Conservation (phyloP, 92 coral and sea anemone species). For the Phenganax stokvisi region DNA sequence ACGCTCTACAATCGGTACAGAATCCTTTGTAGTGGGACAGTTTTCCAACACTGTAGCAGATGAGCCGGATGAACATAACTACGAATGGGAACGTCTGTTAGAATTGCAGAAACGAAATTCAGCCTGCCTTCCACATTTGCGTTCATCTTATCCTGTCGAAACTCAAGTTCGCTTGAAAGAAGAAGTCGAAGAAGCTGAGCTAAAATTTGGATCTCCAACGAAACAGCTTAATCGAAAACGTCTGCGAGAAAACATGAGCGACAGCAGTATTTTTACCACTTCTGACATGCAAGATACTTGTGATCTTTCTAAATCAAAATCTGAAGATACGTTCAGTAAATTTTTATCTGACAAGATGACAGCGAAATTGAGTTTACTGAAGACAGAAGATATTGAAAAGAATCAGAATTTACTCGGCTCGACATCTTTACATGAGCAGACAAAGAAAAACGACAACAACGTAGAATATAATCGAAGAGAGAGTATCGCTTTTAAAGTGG, state of each 20-base stretch:
- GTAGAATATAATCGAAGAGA: slow-evolving; percentile 49
- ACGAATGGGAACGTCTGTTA: slow-evolving; percentile 76
- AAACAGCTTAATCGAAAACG: slow-evolving; percentile 16
- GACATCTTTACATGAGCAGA: background rate
- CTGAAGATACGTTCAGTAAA: slow-evolving; percentile 56
- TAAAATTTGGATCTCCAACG: slow-evolving; percentile 1
- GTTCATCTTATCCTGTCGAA: slow-evolving; percentile 93
- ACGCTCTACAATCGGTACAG: slow-evolving; percentile 73
- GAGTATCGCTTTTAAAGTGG: slow-evolving; percentile 70
- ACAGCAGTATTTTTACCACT: slow-evolving; percentile 34
- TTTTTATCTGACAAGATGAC: slow-evolving; percentile 38
- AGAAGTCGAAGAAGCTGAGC: slow-evolving; percentile 54
- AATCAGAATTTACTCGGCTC: slow-evolving; percentile 5
- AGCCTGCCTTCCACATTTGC: slow-evolving; percentile 79
- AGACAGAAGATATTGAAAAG: slow-evolving; percentile 32
- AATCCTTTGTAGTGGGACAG: slow-evolving; percentile 65
- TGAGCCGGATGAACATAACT: slow-evolving; percentile 48
- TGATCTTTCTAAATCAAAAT: slow-evolving; percentile 43
- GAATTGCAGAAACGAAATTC: slow-evolving; percentile 86
- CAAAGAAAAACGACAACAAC: background rate
- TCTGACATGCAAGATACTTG: slow-evolving; percentile 38
- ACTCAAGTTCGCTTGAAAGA: slow-evolving; percentile 67
- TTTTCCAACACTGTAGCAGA: slow-evolving; percentile 58
- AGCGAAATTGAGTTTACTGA: slow-evolving; percentile 31
- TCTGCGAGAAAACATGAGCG: slow-evolving; percentile 30